These are phyloP conservation scores for Drosophila nigrodunni DNA, from an alignment of 1,140 invertebrate species.

Conservation along the genomic window DNA sequence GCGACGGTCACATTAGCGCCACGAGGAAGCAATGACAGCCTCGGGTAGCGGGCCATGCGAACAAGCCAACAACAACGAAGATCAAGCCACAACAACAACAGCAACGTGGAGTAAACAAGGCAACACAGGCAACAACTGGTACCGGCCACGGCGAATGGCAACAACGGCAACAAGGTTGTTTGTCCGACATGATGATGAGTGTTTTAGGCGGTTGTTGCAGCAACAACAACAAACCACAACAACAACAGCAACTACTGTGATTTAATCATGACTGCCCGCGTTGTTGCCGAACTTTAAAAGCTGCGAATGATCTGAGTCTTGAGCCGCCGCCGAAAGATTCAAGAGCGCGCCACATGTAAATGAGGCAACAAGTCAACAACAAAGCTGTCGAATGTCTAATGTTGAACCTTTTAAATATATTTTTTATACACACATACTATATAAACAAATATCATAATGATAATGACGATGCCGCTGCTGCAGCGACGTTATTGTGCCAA, in stretches of 20 bases:
- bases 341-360: constrained; percentile 72
- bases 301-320: constrained; percentile 56
- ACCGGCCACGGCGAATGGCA: constrained; percentile 45
- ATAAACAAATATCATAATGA: constrained; percentile 28
- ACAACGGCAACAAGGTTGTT: constrained; percentile 77
- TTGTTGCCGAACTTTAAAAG: constrained; percentile 65
- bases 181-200: constrained; percentile 81
- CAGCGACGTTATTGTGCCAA: constrained; percentile 78
- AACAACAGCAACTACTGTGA: constrained; percentile 39
- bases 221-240: constrained; percentile 38
- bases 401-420: constrained; percentile 19
- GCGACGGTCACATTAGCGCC: constrained; percentile 74
- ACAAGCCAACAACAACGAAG: constrained; percentile 12
- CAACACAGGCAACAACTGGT: constrained; percentile 18
- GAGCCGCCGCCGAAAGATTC: constrained; percentile 53
- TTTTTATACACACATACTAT: neutral
- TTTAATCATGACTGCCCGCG: constrained; percentile 77
- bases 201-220: constrained; percentile 70
- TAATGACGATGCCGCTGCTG: constrained; percentile 28
- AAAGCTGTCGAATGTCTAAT: constrained; percentile 65
- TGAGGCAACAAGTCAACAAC: constrained; percentile 46
- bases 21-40: constrained; percentile 72
- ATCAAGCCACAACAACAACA: constrained; percentile 24
- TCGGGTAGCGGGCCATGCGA: constrained; percentile 42
- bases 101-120: neutral